Base-by-base conservation (phyloP, 2,113 vertebrate genomes). In the Centrocercus urophasianus region DNA sequence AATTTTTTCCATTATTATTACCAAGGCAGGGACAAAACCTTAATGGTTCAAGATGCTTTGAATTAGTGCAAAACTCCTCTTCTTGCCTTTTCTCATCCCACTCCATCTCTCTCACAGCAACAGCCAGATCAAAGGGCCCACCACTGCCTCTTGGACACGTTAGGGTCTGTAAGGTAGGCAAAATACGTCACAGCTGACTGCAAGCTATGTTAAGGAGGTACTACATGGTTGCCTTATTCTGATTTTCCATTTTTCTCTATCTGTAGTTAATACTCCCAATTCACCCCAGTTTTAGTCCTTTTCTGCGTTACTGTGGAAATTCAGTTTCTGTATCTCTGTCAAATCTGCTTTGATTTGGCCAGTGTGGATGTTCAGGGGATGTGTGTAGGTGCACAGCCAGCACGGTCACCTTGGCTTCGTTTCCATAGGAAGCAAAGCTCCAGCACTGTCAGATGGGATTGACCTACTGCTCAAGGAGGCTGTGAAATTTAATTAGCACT, bases 401-500 rank as follows among this genome's bases (percentile, higher is more conserved):
- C 64, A 65, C 0, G 0, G 74, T 38, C 77, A 78, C 47, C 66
- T 84, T 13, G 60, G 72, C 30, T 10, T 50, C 34, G 10, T 57
- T 86, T 84, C 77, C 52, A 50, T 5, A 38, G 74, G 43, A 82
- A 72, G 57, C 25, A 78, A 75, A 91, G 34, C 66, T 43, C 0
- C 36, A 14, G 61, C 61, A 12, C 2, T 8, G 32, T 10, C 0
- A 0, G 36, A 25, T n/a, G 32, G 74, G 43, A 45, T 10, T 69
- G 70, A 65, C 66, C 86, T 72, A 21, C 52, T 76, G 30, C 61
- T 84, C 32, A 71, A 79, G 83, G 66, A 73, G 74, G 28, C 14
- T 76, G 59, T 79, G 73, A 61, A 61, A 81, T 84, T 86, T 85
- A 84, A 94, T 87, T 79, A 90, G 80, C 66, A 11, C 94, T 84